Evolutionary conservation across 2,113 vertebrate genomes (phyloP), one percentile per base, ranked within the genome.

Genomic region (Monopterus albus): DNA sequence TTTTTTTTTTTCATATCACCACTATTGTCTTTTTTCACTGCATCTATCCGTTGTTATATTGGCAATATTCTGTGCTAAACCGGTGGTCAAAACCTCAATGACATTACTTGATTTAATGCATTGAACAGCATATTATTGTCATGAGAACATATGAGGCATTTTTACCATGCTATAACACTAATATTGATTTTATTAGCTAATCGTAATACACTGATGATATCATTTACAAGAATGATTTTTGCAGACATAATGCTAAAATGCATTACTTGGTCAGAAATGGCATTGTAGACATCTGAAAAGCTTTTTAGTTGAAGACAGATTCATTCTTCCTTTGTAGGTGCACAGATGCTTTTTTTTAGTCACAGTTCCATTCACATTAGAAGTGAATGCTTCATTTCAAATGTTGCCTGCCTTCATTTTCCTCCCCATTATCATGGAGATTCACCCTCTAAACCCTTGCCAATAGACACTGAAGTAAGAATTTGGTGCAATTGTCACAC

Each of bases 391-490:
- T 52, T 79, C 65, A 56, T 52, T 59, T 65, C 28, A 75, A 75
- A 83, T 73, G 43, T 40, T 52, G 47, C 65, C 39, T 62, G 46
- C 60, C 74, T 78, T 70, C 45, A 72, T 72, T 86, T 78, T 62
- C 39, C 58, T 64, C 63, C 56, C 47, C 21, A 87, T 85, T 87
- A 81, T 87, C 50, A 83, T 86, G 75, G 79, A 87, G 79, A 87
- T 82, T 73, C 21, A 49, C 56, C 18, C 18, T 85, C 47, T 45
- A 71, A 79, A 58, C 75, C 72, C 26, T 57, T 1, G 2, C 60
- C 72, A 76, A 40, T 68, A 66, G 25, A 73, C 69, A 84, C 75
- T 84, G 55, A n/a, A 82, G 43, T 1, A 18, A 74, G 55, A 81
- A 84, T 76, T 55, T 69, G 55, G 36, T 72, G 43, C 72, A 81